Percentiles rank a stretch among this genome's conserved stretches.
Evolutionary conservation across 2,888 invertebrate species (phyloP).

Genomic region (Rhagonycha fulva): DNA sequence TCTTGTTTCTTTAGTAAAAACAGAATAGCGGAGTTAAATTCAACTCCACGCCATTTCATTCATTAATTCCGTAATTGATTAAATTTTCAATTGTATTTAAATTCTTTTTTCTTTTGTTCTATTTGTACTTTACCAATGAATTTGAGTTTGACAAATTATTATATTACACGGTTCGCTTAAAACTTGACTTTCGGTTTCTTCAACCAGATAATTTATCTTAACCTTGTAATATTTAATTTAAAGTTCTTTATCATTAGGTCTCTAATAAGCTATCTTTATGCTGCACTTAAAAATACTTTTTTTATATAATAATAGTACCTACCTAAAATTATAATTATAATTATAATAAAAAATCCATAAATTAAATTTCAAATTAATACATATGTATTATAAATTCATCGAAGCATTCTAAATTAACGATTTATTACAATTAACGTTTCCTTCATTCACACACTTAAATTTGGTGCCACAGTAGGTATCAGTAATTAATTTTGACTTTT

Average conservation of each 20-base stretch:
- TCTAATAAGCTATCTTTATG: neutral
- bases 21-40: slow-evolving; percentile 40
- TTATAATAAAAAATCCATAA: neutral
- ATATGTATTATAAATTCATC: neutral
- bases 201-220: slow-evolving; percentile 3
- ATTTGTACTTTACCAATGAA: slow-evolving; percentile 29
- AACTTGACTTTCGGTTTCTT: slow-evolving; percentile 11
- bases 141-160: slow-evolving; percentile 30
- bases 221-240: neutral
- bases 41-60: slow-evolving; percentile 41
- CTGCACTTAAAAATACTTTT: neutral
- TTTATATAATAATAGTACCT: neutral
- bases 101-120: slow-evolving; percentile 33
- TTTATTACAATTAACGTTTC: neutral
- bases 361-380: neutral
- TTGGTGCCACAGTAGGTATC: neutral
- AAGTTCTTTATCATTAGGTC: neutral
- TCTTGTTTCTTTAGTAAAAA: slow-evolving; percentile 41
- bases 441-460: neutral
- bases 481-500: neutral
- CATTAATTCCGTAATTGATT: slow-evolving; percentile 44
- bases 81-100: slow-evolving; percentile 41
- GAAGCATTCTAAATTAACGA: neutral
- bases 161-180: slow-evolving; percentile 26
- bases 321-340: neutral